Base-by-base conservation (phyloP, 1,140 invertebrate genomes). In the Panagrolaimus sp. region DNA sequence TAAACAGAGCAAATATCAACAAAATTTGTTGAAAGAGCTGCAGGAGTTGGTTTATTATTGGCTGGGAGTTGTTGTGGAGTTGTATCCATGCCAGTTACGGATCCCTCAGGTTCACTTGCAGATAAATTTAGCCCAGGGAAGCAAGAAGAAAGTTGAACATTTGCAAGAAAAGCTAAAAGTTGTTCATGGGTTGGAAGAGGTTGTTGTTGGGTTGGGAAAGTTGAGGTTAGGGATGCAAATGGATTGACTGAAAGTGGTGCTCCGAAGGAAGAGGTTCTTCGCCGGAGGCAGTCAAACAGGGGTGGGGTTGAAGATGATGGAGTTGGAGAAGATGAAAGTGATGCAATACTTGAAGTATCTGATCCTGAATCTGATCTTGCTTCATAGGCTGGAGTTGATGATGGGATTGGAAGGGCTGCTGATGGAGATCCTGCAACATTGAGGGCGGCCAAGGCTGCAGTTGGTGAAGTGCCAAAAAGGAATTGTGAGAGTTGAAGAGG, bases 1-100 rank as follows among this genome's bases (percentile, higher is more conserved):
- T 58, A 58, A n/a, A 58, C 52, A 26, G 52, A 58, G 52, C 52
- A 58, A 58, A 58, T 28, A 58, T 58, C 52, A 21, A 58, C 52
- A 28, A 58, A 58, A 28, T 28, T 58, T 58, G 52, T 58, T 21
- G 52, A 26, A 8, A 28, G 21, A 5, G 52, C 28, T 58, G 28
- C 52, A 28, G 52, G 10, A 4, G 52, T 10, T n/a, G 8, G 52
- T 21, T 55, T 21, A 9, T 15, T 10, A 21, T 21, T 2, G 15
- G 52, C 17, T 2, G 52, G 21, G 15, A 58, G 21, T 1, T 12
- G 21, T 58, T 58, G 21, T 12, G 52, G 21, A n/a, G 28, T 58
- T 21, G 52, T 26, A 58, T 58, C 52, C 28, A 28, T 28, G 17
- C 21, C 10, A 28, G 52, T 6, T 4, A 26, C 52, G 3, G 52